phyloP scores from a whole-genome alignment of 2,113 vertebrate species.

The Urocolius indicus region DNA sequence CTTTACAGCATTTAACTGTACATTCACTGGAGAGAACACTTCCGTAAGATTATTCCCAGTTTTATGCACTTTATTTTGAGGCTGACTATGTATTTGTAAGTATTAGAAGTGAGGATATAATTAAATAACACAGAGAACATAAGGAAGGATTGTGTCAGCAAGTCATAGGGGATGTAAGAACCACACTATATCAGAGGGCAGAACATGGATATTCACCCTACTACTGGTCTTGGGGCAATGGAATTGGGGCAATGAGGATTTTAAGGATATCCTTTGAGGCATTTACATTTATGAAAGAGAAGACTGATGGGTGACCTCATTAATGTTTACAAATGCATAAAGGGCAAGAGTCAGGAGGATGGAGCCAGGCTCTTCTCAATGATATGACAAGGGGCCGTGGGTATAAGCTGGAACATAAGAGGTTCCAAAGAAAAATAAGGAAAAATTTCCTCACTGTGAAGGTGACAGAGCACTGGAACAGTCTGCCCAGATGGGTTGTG shows the following conservation, averaged over 20 bases:
- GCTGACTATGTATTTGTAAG: background rate
- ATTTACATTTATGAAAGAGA: background rate
- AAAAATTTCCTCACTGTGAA: too few relatives aligned
- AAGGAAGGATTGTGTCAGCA: background rate
- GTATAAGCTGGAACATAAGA: too few relatives aligned
- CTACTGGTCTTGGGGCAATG: background rate
- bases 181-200: background rate
- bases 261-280: background rate
- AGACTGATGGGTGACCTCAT: too few relatives aligned
- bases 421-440: too few relatives aligned
- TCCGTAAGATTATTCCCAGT: background rate
- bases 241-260: background rate
- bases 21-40: background rate
- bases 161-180: background rate
- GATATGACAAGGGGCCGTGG: too few relatives aligned
- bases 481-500: too few relatives aligned
- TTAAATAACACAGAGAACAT: background rate
- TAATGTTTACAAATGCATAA: too few relatives aligned
- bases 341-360: too few relatives aligned
- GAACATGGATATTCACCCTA: background rate
- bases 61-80: background rate
- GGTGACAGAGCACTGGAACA: too few relatives aligned
- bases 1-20: background rate
- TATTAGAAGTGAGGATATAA: background rate
- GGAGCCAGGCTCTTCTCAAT: too few relatives aligned